phyloP scores from a whole-genome alignment of 2,797 vertebrate genomes.

The Anas capensis region DNA sequence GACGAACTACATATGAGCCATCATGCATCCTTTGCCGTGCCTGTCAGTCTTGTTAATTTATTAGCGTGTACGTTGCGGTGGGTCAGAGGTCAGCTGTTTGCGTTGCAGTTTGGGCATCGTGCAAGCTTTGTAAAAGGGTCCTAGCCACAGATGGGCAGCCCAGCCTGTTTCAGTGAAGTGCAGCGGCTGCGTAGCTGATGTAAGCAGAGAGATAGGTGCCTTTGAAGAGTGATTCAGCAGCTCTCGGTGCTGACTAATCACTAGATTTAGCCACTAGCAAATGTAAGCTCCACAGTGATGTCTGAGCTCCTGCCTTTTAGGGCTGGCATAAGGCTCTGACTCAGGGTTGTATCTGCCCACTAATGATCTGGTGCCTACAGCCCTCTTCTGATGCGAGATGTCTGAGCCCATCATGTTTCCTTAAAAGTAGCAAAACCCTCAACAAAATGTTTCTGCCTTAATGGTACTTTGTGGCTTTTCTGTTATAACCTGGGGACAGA shows the following conservation, averaged over 20 bases:
- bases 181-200: slow-evolving; percentile 59
- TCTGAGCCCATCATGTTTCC: slow-evolving; percentile 39
- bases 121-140: not conserved
- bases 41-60: not conserved
- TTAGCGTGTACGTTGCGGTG: not conserved
- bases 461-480: not conserved
- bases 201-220: slow-evolving; percentile 73
- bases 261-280: slow-evolving; percentile 72
- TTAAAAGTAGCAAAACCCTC: slow-evolving; percentile 26
- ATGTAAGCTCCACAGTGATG: slow-evolving; percentile 60
- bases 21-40: not conserved
- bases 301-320: slow-evolving; percentile 69
- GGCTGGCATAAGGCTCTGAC: slow-evolving; percentile 69
- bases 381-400: not conserved
- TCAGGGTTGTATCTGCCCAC: slow-evolving; percentile 66
- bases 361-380: slow-evolving; percentile 58
- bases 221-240: slow-evolving; percentile 77
- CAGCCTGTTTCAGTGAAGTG: not conserved
- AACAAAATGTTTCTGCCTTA: not conserved
- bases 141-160: not conserved
- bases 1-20: not conserved
- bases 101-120: accelerated
- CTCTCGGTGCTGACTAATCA: slow-evolving; percentile 73
- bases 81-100: not conserved
- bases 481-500: not conserved